Evolutionary conservation across 2,797 vertebrate genomes (phyloP).

Genomic region (Acrocephalus scirpaceus): DNA sequence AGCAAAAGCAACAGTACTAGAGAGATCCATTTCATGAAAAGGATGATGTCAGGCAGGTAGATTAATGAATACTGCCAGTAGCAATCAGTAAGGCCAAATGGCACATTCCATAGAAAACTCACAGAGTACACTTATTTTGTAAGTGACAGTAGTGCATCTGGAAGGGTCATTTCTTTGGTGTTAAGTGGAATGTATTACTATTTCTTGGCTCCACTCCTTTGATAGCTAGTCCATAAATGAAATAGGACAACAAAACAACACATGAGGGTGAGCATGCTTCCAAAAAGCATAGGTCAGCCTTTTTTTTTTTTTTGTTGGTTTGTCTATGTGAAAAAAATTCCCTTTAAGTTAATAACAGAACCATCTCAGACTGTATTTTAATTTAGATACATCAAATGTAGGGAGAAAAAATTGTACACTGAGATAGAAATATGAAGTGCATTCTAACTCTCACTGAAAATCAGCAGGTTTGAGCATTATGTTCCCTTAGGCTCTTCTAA

Average conservation of each 20-base stretch:
- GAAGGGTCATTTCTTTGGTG: neutral
- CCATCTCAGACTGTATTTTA: neutral
- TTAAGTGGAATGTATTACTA: neutral
- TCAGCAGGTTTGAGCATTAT: neutral
- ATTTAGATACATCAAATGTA: neutral
- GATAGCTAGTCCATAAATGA: neutral
- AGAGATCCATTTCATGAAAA: neutral
- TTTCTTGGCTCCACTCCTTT: neutral
- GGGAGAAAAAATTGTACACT: neutral
- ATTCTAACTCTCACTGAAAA: neutral
- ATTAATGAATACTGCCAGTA: neutral
- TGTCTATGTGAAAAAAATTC: neutral
- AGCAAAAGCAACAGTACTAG: neutral
- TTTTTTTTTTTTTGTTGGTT: neutral
- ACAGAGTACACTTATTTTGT: neutral
- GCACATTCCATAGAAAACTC: neutral
- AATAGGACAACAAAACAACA: neutral
- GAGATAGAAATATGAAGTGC: neutral
- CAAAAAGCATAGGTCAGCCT: neutral
- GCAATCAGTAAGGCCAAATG: neutral
- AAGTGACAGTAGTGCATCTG: neutral
- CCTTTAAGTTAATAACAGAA: neutral
- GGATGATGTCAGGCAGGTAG: neutral
- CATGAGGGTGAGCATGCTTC: accelerated
- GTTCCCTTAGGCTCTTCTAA: neutral